Conservation (phyloP, 2,113 vertebrate genomes). For the Tenrec ecaudatus region DNA sequence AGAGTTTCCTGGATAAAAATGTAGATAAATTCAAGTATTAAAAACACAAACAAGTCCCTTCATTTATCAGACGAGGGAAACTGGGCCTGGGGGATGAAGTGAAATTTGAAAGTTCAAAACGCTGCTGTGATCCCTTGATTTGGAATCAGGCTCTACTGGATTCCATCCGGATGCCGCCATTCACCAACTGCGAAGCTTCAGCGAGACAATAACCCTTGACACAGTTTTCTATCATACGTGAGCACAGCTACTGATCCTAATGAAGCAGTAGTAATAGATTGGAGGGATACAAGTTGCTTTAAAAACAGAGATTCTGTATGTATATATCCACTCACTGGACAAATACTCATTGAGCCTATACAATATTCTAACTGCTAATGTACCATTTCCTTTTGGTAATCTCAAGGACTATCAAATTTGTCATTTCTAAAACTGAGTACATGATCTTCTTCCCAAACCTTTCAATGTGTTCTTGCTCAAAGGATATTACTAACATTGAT, state of each 20-base stretch:
- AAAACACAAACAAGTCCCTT: conserved; percentile 65
- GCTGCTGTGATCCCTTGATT: not conserved
- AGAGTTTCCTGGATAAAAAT: conserved; percentile 57
- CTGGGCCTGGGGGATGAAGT: not conserved
- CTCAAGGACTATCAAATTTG: not conserved
- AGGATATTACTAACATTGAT: not conserved
- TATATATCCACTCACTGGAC: not conserved
- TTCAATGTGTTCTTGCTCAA: not conserved
- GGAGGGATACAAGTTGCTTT: conserved; percentile 13
- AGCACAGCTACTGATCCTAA: not conserved
- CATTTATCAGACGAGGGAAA: conserved; percentile 66
- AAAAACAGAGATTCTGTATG: not conserved
- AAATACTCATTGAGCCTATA: not conserved
- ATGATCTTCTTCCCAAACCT: not conserved
- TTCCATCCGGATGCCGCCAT: not conserved
- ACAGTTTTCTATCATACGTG: not conserved
- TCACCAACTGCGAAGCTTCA: not conserved
- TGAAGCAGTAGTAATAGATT: not conserved
- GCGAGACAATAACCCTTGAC: not conserved
- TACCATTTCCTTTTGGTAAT: not conserved
- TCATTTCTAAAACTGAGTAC: not conserved
- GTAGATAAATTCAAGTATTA: conserved; percentile 67
- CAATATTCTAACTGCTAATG: not conserved
- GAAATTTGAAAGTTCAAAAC: conserved; percentile 42
- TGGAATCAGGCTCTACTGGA: not conserved